Evolutionary conservation across 2,113 vertebrate genomes (phyloP).

Genomic region (Scartelaos histophorus): DNA sequence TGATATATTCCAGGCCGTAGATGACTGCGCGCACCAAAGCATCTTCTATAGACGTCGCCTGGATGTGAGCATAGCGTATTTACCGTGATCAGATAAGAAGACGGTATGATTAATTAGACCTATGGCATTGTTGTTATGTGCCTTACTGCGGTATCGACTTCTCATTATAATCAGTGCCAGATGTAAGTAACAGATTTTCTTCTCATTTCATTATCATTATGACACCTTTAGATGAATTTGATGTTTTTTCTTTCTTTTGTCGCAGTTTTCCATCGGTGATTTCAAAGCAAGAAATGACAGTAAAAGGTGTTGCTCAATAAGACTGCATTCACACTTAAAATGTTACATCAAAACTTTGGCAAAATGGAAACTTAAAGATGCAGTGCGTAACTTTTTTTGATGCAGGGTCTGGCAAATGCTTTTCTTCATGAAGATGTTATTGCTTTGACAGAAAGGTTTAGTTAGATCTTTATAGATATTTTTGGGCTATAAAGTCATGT

Average conservation of each 20-base stretch:
- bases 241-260: too few species aligned
- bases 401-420: too few species aligned
- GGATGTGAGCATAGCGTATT: background rate
- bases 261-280: background rate
- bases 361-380: too few species aligned
- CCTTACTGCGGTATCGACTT: background rate
- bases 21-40: background rate
- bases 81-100: background rate
- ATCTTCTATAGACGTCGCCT: background rate
- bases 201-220: background rate
- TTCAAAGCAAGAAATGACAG: background rate
- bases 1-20: background rate
- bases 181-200: background rate
- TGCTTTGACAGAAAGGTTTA: too few species aligned
- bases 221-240: background rate
- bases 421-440: too few species aligned
- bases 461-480: too few species aligned
- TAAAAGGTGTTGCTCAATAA: background rate
- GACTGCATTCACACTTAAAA: background rate
- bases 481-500: too few species aligned
- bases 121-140: background rate
- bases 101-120: background rate
- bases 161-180: background rate
- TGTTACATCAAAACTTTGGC: background rate
- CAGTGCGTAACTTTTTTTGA: too few species aligned